Evolutionary conservation across 1,140 invertebrate genomes (phyloP).

Genomic region (Mesaphorura yosii): DNA sequence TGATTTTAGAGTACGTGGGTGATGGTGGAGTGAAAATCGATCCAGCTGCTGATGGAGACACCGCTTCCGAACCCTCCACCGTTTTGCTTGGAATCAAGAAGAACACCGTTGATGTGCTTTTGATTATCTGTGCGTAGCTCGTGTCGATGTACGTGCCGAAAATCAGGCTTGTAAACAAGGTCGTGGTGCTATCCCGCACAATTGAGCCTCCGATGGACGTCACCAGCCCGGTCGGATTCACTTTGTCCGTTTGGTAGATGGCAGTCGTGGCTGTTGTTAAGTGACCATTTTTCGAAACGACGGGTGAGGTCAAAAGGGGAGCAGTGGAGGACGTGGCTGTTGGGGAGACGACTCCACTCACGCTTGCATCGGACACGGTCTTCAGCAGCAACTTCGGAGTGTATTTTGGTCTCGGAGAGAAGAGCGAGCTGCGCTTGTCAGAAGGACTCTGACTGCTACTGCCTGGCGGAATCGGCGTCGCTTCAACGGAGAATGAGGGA

Average conservation of each 20-base stretch:
- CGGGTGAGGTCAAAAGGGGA: no score
- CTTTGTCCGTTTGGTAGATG: slow-evolving; percentile 36
- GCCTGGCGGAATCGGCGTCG: no score
- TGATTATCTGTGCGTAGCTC: slow-evolving; percentile 43
- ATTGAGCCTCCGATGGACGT: slow-evolving; percentile 41
- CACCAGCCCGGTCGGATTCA: slow-evolving; percentile 40
- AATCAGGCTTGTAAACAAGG: slow-evolving; percentile 41
- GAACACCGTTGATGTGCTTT: slow-evolving; percentile 41
- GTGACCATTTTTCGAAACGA: not conserved
- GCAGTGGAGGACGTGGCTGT: no score
- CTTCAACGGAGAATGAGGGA: no score
- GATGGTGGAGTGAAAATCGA: no score
- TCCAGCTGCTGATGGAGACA: slow-evolving; percentile 3
- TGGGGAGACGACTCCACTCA: no score
- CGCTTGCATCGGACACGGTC: no score
- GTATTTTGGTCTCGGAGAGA: not conserved
- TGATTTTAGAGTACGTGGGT: not conserved
- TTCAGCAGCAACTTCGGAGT: slow-evolving; percentile 5
- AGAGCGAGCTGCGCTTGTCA: no score
- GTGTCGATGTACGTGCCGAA: slow-evolving; percentile 42
- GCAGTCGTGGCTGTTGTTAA: slow-evolving; percentile 35
- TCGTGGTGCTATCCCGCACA: slow-evolving; percentile 38
- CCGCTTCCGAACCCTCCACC: no score
- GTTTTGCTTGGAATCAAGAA: slow-evolving; percentile 22
- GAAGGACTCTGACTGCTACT: no score